Evolutionary conservation across 2,797 vertebrate species (phyloP), one percentile per base, ranked within the genome.

Genomic region (Lacerta agilis): DNA sequence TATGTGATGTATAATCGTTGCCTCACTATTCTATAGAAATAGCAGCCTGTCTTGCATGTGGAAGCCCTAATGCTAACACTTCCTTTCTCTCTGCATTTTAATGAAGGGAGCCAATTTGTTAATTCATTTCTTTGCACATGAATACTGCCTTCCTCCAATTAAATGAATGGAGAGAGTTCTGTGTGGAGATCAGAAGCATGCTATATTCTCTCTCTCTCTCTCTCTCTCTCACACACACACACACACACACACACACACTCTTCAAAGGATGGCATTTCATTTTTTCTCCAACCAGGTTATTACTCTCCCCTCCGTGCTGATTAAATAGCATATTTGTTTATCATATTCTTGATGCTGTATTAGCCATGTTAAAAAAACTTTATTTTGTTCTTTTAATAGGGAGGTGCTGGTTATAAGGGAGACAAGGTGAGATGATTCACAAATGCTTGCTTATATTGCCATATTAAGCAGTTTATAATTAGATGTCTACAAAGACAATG

Each of bases 401-500:
- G 98, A 82, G 90, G 72, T 89, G 91, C 96, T 86, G 98, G 98
- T 18, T 97, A 97, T 92, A 98, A 98, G 86, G 98, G 98, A 88
- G 97, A 97, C 88, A 98, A 98, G 98, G 98, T 98, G 94, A 95
- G 95, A 82, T 92, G 82, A n/a, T 90, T 83, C 49, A 10, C 72
- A 69, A 72, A 33, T 75, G 8, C 29, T 75, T 66, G 13, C 13
- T 45, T 6, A 73, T 73, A 33, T 7, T 29, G 20, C 3, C 18
- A 33, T 29, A 49, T 66, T 64, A 43, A 33, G 41, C 33, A 27
- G 10, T 41, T 29, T 87, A 36, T 79, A 64, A 43, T 45, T 79
- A 85, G 13, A 84, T 33, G 55, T 45, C 33, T 45, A 85, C 17
- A 66, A 64, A 82, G 29, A 18, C 36, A 43, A 67, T 82, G n/a